Percentiles rank a stretch among this genome's conserved stretches.
Conservation (phyloP, 2,888 invertebrate species). For the Sinohyriopsis cumingii region DNA sequence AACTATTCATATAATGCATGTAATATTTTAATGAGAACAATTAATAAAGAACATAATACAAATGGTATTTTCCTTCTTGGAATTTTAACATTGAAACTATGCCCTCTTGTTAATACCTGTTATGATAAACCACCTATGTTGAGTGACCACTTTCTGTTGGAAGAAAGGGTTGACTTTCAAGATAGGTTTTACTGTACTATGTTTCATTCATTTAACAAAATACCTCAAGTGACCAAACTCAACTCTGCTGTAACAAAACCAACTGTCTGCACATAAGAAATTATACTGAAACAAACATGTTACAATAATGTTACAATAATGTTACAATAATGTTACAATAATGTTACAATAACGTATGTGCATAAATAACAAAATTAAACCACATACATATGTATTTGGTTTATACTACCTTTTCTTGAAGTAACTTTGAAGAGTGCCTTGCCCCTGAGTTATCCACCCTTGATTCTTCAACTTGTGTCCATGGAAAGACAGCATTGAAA, state of each 20-base stretch:
- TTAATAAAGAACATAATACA: no score
- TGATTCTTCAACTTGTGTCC: conserved; percentile 72
- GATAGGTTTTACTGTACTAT: no score
- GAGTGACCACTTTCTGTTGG: no score
- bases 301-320: background rate
- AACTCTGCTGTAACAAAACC: background rate
- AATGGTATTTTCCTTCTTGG: no score
- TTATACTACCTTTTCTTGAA: conserved; percentile 84
- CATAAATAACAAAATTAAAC: background rate
- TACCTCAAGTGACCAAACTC: background rate
- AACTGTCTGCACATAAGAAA: background rate
- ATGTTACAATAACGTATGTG: background rate
- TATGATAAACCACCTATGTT: no score
- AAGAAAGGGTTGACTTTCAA: no score
- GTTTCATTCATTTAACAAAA: background rate
- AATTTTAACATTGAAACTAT: no score
- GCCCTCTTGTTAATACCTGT: no score
- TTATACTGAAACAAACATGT: background rate
- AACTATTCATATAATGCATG: no score
- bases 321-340: background rate
- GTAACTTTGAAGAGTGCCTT: conserved; percentile 75
- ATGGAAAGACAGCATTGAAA: conserved; percentile 89
- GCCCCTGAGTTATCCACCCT: conserved; percentile 34
- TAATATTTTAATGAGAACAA: no score
- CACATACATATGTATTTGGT: background rate